Evolutionary conservation across 2,888 invertebrate species (phyloP).

Genomic region (Arctia plantaginis): DNA sequence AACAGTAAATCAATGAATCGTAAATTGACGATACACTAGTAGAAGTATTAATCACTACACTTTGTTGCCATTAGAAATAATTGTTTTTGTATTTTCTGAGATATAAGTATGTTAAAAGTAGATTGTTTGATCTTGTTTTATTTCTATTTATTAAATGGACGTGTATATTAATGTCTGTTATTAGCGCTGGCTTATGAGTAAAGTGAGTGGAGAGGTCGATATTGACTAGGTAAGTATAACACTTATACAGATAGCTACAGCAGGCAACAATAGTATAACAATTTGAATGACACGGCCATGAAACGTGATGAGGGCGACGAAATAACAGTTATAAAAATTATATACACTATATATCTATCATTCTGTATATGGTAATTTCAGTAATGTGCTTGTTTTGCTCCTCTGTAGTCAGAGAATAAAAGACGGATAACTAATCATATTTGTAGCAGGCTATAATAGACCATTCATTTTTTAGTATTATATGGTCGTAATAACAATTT

Average conservation of each 20-base stretch:
- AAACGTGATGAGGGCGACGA: background rate
- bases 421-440: background rate
- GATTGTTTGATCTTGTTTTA: background rate
- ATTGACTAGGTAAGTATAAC: no score
- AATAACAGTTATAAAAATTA: background rate
- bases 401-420: background rate
- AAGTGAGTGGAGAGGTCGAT: no score
- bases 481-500: background rate
- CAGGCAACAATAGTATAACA: background rate
- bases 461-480: background rate
- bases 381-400: background rate
- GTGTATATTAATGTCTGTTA: no score
- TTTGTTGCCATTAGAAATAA: background rate
- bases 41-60: background rate
- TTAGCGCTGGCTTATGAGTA: no score
- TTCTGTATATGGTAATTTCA: background rate
- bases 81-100: background rate
- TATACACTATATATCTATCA: background rate
- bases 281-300: background rate
- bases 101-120: background rate
- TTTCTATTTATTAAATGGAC: background rate
- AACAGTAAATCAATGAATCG: slow-evolving; percentile 1
- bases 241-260: background rate
- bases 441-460: background rate
- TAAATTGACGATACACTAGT: background rate